A percentile compares a stretch with the other conserved stretches of the same genome.
Evolutionary conservation across 2,113 vertebrate genomes (phyloP).

Genomic region (Onychorhynchus coronatus): DNA sequence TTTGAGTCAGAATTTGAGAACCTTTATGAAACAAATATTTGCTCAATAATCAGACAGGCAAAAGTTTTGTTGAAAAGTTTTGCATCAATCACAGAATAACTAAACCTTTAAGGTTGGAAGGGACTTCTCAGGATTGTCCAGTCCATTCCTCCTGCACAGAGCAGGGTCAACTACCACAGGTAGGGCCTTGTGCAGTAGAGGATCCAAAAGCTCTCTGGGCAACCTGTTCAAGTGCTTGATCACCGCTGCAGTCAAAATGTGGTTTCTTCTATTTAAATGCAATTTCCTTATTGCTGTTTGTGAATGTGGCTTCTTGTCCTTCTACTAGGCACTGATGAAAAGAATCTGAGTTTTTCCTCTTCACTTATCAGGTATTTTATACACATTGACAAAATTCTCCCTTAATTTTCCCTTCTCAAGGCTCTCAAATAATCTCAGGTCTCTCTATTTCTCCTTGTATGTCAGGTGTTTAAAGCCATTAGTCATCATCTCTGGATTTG

Average conservation of each 20-base stretch:
- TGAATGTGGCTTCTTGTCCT: background rate
- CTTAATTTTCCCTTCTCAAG: background rate
- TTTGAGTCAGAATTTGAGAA: background rate
- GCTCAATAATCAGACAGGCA: background rate
- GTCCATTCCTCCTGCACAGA: background rate
- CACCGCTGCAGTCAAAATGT: background rate
- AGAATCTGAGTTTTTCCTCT: background rate
- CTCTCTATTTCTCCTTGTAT: background rate
- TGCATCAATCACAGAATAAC: background rate
- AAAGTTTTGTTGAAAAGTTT: background rate
- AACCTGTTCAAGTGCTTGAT: background rate
- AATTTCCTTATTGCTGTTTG: background rate
- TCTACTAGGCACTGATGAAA: background rate
- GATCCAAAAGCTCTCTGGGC: background rate
- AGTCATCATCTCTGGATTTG: background rate
- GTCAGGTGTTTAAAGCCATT: background rate
- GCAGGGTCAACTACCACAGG: background rate
- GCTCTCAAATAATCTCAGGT: background rate
- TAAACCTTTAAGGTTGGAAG: background rate
- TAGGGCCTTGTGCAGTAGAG: background rate
- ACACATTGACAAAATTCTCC: background rate
- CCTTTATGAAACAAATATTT: background rate
- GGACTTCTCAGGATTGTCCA: background rate
- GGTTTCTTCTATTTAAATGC: background rate
- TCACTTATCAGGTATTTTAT: background rate